These are phyloP conservation scores for Vidua macroura DNA, from an alignment of 2,113 vertebrate genomes.

Conservation along the genomic window DNA sequence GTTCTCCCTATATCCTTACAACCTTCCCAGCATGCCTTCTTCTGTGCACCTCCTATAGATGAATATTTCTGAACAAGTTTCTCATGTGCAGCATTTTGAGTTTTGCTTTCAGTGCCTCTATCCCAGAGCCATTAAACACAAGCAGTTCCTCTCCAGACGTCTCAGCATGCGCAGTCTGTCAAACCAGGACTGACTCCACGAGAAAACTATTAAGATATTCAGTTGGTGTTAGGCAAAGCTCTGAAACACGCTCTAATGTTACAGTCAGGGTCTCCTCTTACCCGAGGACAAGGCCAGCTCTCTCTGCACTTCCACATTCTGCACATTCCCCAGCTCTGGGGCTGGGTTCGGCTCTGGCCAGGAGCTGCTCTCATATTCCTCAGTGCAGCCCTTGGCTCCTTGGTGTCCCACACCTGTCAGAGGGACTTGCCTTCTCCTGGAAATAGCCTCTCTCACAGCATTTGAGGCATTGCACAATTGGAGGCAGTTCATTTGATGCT, in stretches of 20 bases:
- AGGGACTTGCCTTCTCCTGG: background rate
- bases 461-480: background rate
- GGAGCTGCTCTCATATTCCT: background rate
- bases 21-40: background rate
- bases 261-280: slow-evolving; percentile 8
- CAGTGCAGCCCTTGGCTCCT: background rate
- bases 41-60: background rate
- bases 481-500: slow-evolving; percentile 10
- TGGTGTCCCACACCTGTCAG: slow-evolving; percentile 49
- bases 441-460: background rate
- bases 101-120: background rate
- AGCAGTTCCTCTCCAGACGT: background rate
- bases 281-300: slow-evolving; percentile 13
- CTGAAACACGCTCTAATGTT: background rate
- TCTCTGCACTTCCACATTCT: slow-evolving; percentile 58
- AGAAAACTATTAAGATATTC: slow-evolving; percentile 38
- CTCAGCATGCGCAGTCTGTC: background rate
- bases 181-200: background rate
- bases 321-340: background rate
- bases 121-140: background rate
- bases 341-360: background rate
- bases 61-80: background rate
- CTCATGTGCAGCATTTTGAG: background rate
- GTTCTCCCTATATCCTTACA: background rate
- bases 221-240: slow-evolving; percentile 35